These are phyloP conservation scores for Nibea albiflora DNA, from an alignment of 2,113 vertebrate genomes.

Conservation along the genomic window DNA sequence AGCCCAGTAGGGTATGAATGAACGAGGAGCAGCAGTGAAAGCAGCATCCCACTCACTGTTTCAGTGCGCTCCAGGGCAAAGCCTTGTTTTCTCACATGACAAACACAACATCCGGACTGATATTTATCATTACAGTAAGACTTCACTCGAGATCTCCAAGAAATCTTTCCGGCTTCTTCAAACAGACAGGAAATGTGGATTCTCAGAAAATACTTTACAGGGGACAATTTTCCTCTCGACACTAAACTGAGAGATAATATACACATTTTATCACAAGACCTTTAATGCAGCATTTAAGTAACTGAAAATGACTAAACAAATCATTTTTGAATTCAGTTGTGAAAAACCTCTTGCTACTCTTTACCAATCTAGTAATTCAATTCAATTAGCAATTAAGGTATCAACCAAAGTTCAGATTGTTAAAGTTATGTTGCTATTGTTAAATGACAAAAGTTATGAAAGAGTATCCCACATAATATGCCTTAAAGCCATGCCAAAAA, in stretches of 20 bases:
- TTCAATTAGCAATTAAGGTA: not conserved
- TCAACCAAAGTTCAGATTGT: not conserved
- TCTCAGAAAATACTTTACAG: not conserved
- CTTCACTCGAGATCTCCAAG: conserved; percentile 30
- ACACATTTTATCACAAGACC: not conserved
- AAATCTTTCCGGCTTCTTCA: conserved; percentile 11
- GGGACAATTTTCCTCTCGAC: not conserved
- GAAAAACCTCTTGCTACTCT: not conserved
- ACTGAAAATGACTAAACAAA: not conserved
- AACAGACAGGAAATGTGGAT: conserved; percentile 9
- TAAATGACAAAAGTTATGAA: not conserved
- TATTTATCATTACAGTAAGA: conserved; percentile 51
- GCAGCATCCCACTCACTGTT: conserved; percentile 42
- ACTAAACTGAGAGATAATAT: not conserved
- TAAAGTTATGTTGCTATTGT: not conserved
- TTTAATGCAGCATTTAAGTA: not conserved
- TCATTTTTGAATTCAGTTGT: not conserved
- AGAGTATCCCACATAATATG: not conserved
- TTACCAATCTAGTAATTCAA: not conserved
- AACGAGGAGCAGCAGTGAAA: conserved; percentile 36
- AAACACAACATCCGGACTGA: conserved; percentile 51
- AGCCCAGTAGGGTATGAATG: conserved; percentile 17
- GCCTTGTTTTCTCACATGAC: conserved; percentile 35
- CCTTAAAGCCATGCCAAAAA: not conserved
- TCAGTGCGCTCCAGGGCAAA: conserved; percentile 27